These are phyloP conservation scores for Epizoanthus stellaris DNA, from an alignment of 92 coral and sea anemone genomes.

Conservation along the genomic window DNA sequence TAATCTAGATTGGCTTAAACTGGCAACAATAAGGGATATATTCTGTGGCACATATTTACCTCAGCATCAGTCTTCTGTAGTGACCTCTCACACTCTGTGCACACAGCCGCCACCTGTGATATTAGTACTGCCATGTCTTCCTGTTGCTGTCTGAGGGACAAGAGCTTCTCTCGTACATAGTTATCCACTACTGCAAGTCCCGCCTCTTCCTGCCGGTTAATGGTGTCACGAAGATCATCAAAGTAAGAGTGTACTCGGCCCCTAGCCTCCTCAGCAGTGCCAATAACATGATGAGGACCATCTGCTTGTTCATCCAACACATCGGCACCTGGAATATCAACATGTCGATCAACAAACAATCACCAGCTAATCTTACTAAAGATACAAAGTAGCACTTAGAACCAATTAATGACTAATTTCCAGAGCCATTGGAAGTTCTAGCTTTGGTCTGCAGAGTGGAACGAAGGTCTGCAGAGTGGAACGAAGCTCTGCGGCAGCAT, in stretches of 20 bases:
- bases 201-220: constrained; percentile 97
- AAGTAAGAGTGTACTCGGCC: constrained; percentile 89
- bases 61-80: constrained; percentile 93
- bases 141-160: constrained; percentile 96
- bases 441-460: too few relatives aligned
- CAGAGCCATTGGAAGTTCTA: too few relatives aligned
- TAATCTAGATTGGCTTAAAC: too few relatives aligned
- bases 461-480: too few relatives aligned
- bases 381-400: too few relatives aligned
- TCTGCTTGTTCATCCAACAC: constrained; percentile 70
- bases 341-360: background rate
- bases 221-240: constrained; percentile 98
- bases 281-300: constrained; percentile 66
- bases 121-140: constrained; percentile 98
- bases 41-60: constrained; percentile 51
- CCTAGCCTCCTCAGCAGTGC: constrained; percentile 93
- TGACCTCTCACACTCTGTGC: constrained; percentile 93
- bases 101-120: constrained; percentile 91
- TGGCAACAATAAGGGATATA: too few relatives aligned
- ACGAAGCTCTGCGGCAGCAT: too few relatives aligned
- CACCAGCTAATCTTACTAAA: background rate
- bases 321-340: constrained; percentile 68
- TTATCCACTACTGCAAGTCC: constrained; percentile 96
- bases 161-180: constrained; percentile 90
- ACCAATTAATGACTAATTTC: too few relatives aligned